phyloP scores from a whole-genome alignment of 35 echinoderm and acorn worm species.

The Patiria miniata region DNA sequence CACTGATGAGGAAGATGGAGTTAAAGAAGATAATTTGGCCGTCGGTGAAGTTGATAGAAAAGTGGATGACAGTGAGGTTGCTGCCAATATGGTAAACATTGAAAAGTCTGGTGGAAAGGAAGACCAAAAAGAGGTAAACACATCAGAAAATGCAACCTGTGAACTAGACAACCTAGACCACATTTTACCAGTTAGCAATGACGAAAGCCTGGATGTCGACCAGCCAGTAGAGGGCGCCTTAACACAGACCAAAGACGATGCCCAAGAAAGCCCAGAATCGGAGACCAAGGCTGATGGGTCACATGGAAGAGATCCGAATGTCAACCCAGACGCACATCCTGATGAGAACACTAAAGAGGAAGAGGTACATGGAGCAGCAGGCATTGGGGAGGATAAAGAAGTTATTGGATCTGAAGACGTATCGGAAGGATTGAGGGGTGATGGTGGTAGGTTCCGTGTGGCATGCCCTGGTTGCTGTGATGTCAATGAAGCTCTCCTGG shows the following conservation, averaged over 20 bases:
- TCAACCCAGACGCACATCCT: background rate
- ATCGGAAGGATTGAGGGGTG: background rate
- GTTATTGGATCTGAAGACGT: background rate
- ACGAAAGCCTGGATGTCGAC: background rate
- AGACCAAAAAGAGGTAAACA: background rate
- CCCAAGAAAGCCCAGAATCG: background rate
- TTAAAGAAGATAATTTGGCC: too few species aligned
- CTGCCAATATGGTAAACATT: background rate
- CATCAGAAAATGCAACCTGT: background rate
- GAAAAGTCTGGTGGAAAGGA: background rate
- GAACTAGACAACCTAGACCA: background rate
- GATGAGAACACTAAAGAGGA: background rate
- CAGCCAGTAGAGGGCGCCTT: constrained; percentile 1
- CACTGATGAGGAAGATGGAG: too few species aligned
- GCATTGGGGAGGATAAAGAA: background rate
- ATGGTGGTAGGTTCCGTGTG: background rate
- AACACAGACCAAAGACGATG: background rate
- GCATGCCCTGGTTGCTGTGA: background rate
- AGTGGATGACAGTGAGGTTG: too few species aligned
- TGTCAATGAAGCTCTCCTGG: background rate
- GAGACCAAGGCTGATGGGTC: background rate
- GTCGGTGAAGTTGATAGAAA: too few species aligned
- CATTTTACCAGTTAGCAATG: background rate
- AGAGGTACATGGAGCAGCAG: background rate
- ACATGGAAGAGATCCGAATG: too few species aligned